Percentiles rank a stretch among this genome's conserved stretches.
Evolutionary conservation across 2,888 invertebrate genomes (phyloP).

Genomic region (Acleris holmiana): DNA sequence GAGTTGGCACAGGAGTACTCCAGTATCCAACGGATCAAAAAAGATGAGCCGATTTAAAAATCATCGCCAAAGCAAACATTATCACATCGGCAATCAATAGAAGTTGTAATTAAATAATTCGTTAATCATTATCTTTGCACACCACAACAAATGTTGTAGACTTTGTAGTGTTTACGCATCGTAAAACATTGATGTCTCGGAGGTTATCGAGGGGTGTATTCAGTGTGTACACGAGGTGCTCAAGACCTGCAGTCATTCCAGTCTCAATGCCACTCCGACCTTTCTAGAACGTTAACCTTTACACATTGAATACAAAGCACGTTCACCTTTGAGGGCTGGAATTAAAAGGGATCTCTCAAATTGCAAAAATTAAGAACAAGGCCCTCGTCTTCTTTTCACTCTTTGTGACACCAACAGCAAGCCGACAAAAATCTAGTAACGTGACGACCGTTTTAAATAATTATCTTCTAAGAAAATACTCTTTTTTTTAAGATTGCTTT

Average conservation of each 20-base stretch:
- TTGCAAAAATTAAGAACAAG: slow-evolving; percentile 10
- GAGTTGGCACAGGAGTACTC: too few relatives aligned
- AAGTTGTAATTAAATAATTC: too few relatives aligned
- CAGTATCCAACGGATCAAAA: too few relatives aligned
- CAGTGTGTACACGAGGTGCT: slow-evolving; percentile 39
- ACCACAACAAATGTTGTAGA: neutral
- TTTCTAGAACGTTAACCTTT: slow-evolving; percentile 49
- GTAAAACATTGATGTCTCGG: slow-evolving; percentile 41
- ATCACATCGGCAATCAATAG: too few relatives aligned
- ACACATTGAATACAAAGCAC: slow-evolving; percentile 38
- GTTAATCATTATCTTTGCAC: too few relatives aligned
- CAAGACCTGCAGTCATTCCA: slow-evolving; percentile 46
- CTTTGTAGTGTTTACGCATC: slow-evolving; percentile 45
- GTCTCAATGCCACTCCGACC: slow-evolving; percentile 49
- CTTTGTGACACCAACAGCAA: neutral
- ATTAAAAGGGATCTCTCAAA: slow-evolving; percentile 24
- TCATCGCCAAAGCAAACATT: too few relatives aligned
- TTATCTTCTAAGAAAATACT: neutral
- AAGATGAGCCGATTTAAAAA: too few relatives aligned
- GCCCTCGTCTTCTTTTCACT: slow-evolving; percentile 9
- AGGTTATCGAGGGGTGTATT: slow-evolving; percentile 43
- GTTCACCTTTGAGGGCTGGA: slow-evolving; percentile 28
- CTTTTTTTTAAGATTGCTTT: neutral
- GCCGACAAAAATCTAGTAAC: neutral
- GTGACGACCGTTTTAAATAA: neutral